These are phyloP conservation scores for Pseudomyrmex dendroicus DNA, from an alignment of 1,140 invertebrate genomes.

Conservation along the genomic window DNA sequence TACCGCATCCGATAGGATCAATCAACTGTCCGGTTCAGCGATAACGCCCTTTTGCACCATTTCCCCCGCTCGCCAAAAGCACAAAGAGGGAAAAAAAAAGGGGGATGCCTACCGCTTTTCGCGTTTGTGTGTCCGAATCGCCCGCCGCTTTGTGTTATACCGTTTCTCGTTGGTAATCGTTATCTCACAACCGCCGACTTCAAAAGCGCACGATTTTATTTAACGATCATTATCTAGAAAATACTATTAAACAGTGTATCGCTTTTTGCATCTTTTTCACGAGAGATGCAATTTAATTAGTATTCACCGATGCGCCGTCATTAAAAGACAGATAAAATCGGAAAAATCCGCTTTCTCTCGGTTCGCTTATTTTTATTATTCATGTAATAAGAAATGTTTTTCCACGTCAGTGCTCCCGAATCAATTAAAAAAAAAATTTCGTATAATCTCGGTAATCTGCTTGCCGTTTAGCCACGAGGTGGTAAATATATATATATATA, in stretches of 20 bases:
- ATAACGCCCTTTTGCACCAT: constrained; percentile 58
- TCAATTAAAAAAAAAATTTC: background rate
- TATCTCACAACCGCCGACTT: constrained; percentile 45
- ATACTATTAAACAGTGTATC: constrained; percentile 12
- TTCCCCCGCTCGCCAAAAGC: constrained; percentile 49
- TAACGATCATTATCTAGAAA: constrained; percentile 26
- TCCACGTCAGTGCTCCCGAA: background rate
- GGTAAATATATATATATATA: no score
- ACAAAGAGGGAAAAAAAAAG: constrained; percentile 48
- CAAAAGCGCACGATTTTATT: constrained; percentile 39
- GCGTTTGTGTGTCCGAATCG: constrained; percentile 26
- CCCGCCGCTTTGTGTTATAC: constrained; percentile 31
- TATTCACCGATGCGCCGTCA: background rate
- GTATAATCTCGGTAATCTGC: constrained; percentile 5
- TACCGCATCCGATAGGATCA: constrained; percentile 59
- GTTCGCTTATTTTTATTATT: background rate
- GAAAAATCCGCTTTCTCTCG: background rate
- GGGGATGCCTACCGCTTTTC: background rate
- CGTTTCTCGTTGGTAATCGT: constrained; percentile 22
- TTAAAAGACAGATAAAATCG: no score
- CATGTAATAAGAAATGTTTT: background rate
- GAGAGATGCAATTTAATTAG: constrained; percentile 10
- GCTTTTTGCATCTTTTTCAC: constrained; percentile 3
- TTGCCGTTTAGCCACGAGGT: constrained; percentile 27
- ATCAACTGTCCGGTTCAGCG: constrained; percentile 55